Base-by-base conservation (phyloP, 2,797 vertebrate genomes). In the Phalloptychus januarius region DNA sequence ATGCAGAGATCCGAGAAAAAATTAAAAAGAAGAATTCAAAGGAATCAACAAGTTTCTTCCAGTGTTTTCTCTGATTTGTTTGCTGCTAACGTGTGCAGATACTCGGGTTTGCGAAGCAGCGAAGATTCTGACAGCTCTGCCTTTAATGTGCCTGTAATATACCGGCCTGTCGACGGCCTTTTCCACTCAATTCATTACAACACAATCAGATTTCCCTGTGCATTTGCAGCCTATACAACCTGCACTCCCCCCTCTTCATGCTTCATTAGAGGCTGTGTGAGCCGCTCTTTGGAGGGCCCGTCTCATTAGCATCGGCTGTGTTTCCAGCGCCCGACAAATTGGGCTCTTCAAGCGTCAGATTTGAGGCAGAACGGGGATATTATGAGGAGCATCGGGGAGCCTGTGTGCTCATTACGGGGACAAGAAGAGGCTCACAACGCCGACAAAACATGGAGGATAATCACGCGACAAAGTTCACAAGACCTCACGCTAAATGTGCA, bases 121-220 rank as follows among this genome's bases (percentile, higher is more conserved):
- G 76, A 83, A 74, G 73, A 20, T 78, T 78, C 65, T 71, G 78
- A 74, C 75, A 86, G 75, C 80, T 79, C 76, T 96, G 96, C 96
- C 96, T 96, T 95, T 96, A 96, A 92, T 92, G 81, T 89, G 82
- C 76, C 85, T 89, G 87, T 91, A 91, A 97, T 96, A 97, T 97
- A 96, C 94, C 96, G 95, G 96, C 96, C 96, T 97, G 97, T 97
- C 96, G 93, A 95, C 94, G 95, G 97, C 96, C 96, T 98, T 97
- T 97, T 97, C 97, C 97, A 96, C 96, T 97, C 97, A 97, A 96
- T 98, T 98, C 98, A 99, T 98, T 97, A 97, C 96, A 97, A 97
- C 96, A 98, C 98, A 99, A 98, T 99, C 97, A 96, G 96, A 94
- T 95, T 96, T 82, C 80, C 87, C 84, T 80, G 44, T 79, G 88